Evolutionary conservation across 2,797 vertebrate genomes (phyloP).

Genomic region (Florisuga fusca): DNA sequence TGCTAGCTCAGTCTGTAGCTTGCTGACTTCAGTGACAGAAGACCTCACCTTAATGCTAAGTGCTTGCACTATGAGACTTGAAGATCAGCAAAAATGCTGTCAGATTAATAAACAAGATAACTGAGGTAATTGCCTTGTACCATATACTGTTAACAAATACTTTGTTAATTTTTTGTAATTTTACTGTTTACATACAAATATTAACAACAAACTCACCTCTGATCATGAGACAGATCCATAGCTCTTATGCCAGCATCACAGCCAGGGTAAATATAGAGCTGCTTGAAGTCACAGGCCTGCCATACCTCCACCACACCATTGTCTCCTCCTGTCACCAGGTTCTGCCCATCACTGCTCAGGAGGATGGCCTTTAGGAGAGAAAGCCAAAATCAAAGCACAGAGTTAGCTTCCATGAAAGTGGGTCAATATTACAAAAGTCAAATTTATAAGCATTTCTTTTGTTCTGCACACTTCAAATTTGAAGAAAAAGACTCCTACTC

Average conservation of each 20-base stretch:
- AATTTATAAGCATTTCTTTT: neutral
- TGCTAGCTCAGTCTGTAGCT: neutral
- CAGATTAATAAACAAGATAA: neutral
- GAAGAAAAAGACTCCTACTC: neutral
- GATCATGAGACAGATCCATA: constrained; percentile 98
- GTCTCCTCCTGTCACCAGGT: constrained; percentile 96
- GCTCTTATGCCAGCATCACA: constrained; percentile 98
- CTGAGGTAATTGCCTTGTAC: neutral
- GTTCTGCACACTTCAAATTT: neutral
- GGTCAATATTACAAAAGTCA: neutral
- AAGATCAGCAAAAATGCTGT: neutral
- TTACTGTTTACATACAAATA: neutral
- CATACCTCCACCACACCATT: constrained; percentile 98
- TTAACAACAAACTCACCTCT: constrained; percentile 85
- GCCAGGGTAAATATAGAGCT: constrained; percentile 98
- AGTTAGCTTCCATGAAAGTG: neutral
- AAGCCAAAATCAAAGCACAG: neutral
- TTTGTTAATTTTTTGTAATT: neutral
- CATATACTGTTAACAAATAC: neutral
- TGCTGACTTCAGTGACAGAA: neutral
- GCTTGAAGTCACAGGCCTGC: constrained; percentile 99
- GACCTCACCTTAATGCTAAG: neutral
- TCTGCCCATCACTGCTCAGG: constrained; percentile 97
- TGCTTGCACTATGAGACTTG: neutral
- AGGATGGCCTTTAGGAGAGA: constrained; percentile 88